Base-by-base conservation (phyloP, 2,797 vertebrate species). In the Ambastaia sidthimunki region DNA sequence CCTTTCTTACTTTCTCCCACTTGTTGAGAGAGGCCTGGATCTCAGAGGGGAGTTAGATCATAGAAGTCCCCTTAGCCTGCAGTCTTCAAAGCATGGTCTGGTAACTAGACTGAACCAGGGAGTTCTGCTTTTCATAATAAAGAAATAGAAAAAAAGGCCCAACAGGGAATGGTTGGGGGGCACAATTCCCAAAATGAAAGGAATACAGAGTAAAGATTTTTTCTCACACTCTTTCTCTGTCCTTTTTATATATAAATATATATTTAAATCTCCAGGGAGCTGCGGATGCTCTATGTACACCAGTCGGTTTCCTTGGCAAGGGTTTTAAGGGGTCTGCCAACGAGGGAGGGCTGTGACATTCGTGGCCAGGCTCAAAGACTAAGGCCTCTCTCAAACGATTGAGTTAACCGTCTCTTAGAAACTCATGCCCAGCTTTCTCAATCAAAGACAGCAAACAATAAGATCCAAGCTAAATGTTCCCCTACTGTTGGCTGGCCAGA, bases 71-170 rank as follows among this genome's bases (percentile, higher is more conserved):
- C 88, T 90, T 87, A 87, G 85, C 88, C 85, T 86, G 85, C 86
- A 89, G 88, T 85, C 89, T 93, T 93, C 90, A 92, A 93, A 93
- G 90, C 84, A 69, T 85, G 54, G 76, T 84, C 89, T 91, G 86
- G 87, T 90, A 92, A 91, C 89, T 84, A 90, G 86, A 87, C 85
- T 82, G 74, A 88, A 66, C 57, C 88, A 88, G 80, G 85, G 85
- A 92, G 89, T 89, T 91, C 86, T 87, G 85, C 83, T 76, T 83
- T 89, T 89, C 87, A 88, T 81, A 59, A 80, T 31, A 82, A 82
- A 82, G 62, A 71, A 25, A 81, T 23, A 67, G 18, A 63, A 74
- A 76, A 28, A 78, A 70, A 70, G 62, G 80, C 83, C 77, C 80
- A 25, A 66, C 77, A 80, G 85, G 85, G 87, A 87, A 84, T 83